Conservation (phyloP, 2,888 invertebrate genomes). For the Drosophila neotestacea region DNA sequence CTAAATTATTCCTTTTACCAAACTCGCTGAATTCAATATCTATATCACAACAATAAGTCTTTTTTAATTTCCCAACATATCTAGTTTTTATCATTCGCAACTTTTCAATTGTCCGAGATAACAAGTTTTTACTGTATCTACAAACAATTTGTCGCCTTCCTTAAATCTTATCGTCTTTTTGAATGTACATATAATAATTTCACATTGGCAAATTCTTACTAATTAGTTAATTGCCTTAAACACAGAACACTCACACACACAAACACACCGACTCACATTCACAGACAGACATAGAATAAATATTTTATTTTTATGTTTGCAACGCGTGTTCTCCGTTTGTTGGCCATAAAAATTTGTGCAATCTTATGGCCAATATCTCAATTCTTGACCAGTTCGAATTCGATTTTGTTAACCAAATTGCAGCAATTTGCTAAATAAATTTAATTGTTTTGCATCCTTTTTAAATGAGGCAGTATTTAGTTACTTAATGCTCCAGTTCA, state of each 20-base stretch:
- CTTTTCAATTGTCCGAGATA: background rate
- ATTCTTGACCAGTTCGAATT: slow-evolving; percentile 29
- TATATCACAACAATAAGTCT: background rate
- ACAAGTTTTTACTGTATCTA: slow-evolving; percentile 5
- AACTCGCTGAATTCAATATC: too few relatives aligned
- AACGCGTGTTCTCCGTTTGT: slow-evolving; percentile 41
- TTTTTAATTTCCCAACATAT: background rate
- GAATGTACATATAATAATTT: slow-evolving; percentile 55
- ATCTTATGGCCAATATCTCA: slow-evolving; percentile 48
- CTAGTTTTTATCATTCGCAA: background rate
- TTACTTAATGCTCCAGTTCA: slow-evolving; percentile 11
- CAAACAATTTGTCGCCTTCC: slow-evolving; percentile 72
- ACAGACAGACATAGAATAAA: slow-evolving; percentile 1
- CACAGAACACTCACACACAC: slow-evolving; percentile 15
- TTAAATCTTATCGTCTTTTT: slow-evolving; percentile 63
- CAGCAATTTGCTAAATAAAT: slow-evolving; percentile 4
- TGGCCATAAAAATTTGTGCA: slow-evolving; percentile 46
- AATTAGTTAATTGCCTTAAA: slow-evolving; percentile 70
- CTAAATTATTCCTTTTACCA: too few relatives aligned
- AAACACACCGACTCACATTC: slow-evolving; percentile 8
- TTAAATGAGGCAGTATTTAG: background rate
- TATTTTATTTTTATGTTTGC: slow-evolving; percentile 47
- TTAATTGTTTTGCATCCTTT: background rate
- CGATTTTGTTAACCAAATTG: slow-evolving; percentile 4
- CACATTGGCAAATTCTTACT: slow-evolving; percentile 72